These are phyloP conservation scores for Celastrina argiolus DNA, from an alignment of 2,888 invertebrate species.

Conservation along the genomic window DNA sequence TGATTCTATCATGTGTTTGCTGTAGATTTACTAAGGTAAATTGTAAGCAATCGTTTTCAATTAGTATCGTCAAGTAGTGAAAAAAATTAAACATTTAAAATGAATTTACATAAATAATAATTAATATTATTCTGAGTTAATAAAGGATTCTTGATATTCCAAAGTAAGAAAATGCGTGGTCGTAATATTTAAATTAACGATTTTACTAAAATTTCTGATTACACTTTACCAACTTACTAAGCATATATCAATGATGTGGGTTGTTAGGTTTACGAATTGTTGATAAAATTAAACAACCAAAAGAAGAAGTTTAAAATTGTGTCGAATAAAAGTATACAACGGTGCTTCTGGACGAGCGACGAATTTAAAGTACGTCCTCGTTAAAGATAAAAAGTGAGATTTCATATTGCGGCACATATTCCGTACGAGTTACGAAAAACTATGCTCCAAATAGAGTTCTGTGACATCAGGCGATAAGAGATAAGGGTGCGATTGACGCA, in stretches of 20 bases:
- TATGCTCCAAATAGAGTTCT: slow-evolving; percentile 39
- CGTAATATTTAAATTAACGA: no score
- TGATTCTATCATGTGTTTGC: not conserved
- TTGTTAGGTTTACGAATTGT: no score
- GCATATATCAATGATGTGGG: no score
- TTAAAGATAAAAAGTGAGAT: slow-evolving; percentile 25
- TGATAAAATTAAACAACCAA: not conserved
- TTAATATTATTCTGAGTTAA: no score
- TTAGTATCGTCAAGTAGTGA: not conserved
- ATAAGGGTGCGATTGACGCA: slow-evolving; percentile 43
- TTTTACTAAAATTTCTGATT: no score
- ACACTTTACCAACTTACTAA: no score
- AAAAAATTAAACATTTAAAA: not conserved
- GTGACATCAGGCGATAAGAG: slow-evolving; percentile 38
- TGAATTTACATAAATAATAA: no score
- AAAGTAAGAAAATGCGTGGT: no score
- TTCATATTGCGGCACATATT: slow-evolving; percentile 30
- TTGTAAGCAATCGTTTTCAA: no score
- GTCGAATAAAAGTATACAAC: slow-evolving; percentile 14
- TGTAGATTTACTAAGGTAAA: not conserved
- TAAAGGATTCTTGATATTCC: no score
- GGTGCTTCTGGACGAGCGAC: slow-evolving; percentile 8
- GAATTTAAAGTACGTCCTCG: slow-evolving; percentile 3
- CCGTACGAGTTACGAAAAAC: slow-evolving; percentile 27
- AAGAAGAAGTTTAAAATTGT: slow-evolving; percentile 9